phyloP scores from a whole-genome alignment of 2,888 invertebrate species.

The Plebejus argus region DNA sequence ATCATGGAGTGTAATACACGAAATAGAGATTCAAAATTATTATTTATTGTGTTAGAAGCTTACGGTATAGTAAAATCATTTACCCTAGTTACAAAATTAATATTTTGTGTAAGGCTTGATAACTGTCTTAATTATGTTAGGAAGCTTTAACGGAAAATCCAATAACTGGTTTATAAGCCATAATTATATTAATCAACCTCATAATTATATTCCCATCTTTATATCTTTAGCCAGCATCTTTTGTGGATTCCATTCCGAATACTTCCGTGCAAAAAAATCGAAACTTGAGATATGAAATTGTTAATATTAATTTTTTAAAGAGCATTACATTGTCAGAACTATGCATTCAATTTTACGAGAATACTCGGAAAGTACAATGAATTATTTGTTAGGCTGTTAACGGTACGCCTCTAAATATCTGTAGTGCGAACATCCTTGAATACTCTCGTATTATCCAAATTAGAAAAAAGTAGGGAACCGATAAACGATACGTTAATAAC shows the following conservation, averaged over 20 bases:
- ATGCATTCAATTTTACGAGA: constrained; percentile 32
- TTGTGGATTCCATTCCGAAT: neutral
- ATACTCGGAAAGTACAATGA: constrained; percentile 45
- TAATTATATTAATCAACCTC: constrained; percentile 3
- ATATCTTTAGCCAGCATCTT: neutral
- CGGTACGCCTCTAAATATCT: constrained; percentile 75
- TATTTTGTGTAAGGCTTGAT: neutral
- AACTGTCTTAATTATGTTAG: neutral
- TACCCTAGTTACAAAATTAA: neutral
- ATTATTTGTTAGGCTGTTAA: constrained; percentile 65
- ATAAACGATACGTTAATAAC: constrained; percentile 78
- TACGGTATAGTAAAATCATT: neutral
- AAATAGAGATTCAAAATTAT: neutral
- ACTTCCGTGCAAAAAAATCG: neutral
- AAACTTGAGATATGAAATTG: neutral
- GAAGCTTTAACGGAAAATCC: neutral
- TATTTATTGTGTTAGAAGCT: neutral
- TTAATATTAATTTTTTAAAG: constrained; percentile 18
- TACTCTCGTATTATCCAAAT: constrained; percentile 69
- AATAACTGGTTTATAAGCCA: neutral
- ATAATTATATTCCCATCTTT: neutral
- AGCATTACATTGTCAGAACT: constrained; percentile 15
- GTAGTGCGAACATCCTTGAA: constrained; percentile 58
- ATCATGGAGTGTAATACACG: neutral
- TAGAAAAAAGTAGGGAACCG: constrained; percentile 71